Evolutionary conservation across 2,888 invertebrate species (phyloP), one percentile per base, ranked within the genome.

Genomic region (Brachylomia viminalis): DNA sequence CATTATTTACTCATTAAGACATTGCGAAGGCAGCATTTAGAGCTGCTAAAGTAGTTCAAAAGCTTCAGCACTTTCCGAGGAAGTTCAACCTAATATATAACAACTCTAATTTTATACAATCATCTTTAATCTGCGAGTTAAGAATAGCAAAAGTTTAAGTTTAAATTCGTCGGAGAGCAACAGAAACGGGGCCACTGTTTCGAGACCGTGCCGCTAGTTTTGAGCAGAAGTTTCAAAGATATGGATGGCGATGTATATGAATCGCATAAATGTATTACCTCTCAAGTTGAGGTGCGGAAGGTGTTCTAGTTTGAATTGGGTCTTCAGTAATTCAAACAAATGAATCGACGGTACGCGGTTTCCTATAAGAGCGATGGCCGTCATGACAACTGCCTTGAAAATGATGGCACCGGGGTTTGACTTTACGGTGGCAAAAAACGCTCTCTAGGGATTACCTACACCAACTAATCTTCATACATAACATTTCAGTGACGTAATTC

Each of bases 121-220:
- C 38, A 56, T 30, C 15, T 56, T 64, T 81, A 49, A 81, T 77
- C 30, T 23, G 7, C 17, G 54, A 62, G 38, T n/a, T 62, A 49
- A 74, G n/a, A 13, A 64, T 27, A 56, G 47, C 23, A 54, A 69
- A 47, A 33, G 49, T 79, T 59, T 38, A 45, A 72, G 59, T 61
- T 30, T 30, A 54, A 54, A 42, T 56, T 49, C 33, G 49, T 27
- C 62, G 42, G 42, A 45, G 49, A 58, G 76, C 76, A 45, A 15
- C 56, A 76, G 42, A 75, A 82, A 77, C 6, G 62, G 6, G 76
- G 82, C 11, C 82, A 82, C 49, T 64, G 64, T 77, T 75, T 58
- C 49, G 17, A 64, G 33, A 47, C 54, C 30, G 65, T 30, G n/a
- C 20, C 45, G 52, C 45, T 38, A 15, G 75, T 59, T 76, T 78